These are phyloP conservation scores for Monomorium pharaonis DNA, from an alignment of 1,140 invertebrate genomes.

Conservation along the genomic window DNA sequence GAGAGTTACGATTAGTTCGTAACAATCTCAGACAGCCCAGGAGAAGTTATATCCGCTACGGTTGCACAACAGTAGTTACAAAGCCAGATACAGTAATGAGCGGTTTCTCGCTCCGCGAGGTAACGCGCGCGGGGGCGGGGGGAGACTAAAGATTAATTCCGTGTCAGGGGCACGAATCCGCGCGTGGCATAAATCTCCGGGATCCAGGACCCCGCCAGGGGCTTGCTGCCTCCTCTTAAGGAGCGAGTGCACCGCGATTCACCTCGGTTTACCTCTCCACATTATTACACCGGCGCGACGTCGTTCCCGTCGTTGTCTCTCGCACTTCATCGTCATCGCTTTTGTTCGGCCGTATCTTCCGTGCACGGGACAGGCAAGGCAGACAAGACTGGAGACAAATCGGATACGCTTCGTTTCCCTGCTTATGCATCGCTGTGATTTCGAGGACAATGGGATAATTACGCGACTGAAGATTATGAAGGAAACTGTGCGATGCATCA, in stretches of 20 bases:
- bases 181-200: slow-evolving; percentile 38
- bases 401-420: neutral
- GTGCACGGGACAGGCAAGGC: no score
- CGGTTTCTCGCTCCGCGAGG: slow-evolving; percentile 38
- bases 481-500: neutral
- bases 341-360: slow-evolving; percentile 10
- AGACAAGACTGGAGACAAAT: neutral
- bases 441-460: neutral
- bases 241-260: neutral
- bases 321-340: neutral
- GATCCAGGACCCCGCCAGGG: neutral
- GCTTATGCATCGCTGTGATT: neutral
- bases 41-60: slow-evolving; percentile 26
- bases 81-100: slow-evolving; percentile 52
- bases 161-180: slow-evolving; percentile 45
- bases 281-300: neutral
- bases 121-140: slow-evolving; percentile 9
- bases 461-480: neutral
- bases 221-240: slow-evolving; percentile 25
- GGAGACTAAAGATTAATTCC: slow-evolving; percentile 41
- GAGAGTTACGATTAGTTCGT: slow-evolving; percentile 5
- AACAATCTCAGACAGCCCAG: slow-evolving; percentile 22
- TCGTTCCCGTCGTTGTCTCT: neutral
- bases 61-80: slow-evolving; percentile 31
- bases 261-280: slow-evolving; percentile 36